phyloP scores from a whole-genome alignment of 2,797 vertebrate genomes.

The Threskiornis aethiopicus region DNA sequence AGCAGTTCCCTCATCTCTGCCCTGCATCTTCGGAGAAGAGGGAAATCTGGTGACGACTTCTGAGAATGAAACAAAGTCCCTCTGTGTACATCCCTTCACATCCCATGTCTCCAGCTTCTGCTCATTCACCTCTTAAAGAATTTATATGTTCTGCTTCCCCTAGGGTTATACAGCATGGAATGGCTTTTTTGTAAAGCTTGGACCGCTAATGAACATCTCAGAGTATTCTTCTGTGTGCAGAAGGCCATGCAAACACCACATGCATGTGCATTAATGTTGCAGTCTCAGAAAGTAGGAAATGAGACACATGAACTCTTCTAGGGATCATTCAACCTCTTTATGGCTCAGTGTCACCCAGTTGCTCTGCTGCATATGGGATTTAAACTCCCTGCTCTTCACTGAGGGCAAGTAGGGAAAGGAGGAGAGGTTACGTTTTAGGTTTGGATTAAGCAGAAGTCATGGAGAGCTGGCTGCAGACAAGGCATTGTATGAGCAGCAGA shows the following conservation, averaged over 20 bases:
- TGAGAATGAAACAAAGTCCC: neutral
- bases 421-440: neutral
- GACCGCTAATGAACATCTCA: neutral
- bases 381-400: neutral
- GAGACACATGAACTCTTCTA: neutral
- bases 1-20: neutral
- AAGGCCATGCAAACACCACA: neutral
- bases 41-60: neutral
- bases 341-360: neutral
- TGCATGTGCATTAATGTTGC: neutral
- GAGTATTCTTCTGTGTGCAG: neutral
- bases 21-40: neutral
- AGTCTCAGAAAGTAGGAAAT: neutral
- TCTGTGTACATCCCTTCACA: neutral
- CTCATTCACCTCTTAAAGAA: neutral
- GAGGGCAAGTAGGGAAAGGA: neutral
- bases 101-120: fast-evolving
- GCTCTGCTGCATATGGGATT: neutral
- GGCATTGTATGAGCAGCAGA: neutral
- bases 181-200: neutral
- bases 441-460: neutral
- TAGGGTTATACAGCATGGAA: neutral
- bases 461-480: neutral
- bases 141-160: neutral
- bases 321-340: neutral